phyloP scores from a whole-genome alignment of 1,140 invertebrate genomes.

The Euwallacea fornicatus region DNA sequence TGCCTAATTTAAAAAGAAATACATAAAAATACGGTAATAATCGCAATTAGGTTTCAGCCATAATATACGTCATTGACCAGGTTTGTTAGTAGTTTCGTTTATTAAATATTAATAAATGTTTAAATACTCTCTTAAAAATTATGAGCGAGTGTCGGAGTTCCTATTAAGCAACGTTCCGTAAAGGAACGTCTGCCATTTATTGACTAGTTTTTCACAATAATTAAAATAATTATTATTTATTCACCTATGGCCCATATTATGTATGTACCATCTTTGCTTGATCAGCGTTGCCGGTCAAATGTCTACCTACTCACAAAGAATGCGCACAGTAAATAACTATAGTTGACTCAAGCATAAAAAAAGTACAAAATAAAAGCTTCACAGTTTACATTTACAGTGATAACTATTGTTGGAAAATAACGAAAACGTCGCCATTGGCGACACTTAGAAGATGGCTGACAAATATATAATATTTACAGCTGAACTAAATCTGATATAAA shows the following conservation, averaged over 20 bases:
- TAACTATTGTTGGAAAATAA: no score
- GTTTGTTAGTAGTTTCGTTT: slow-evolving; percentile 1
- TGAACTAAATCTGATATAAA: slow-evolving; percentile 7
- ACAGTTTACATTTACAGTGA: no score
- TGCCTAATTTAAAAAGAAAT: no score
- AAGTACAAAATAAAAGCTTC: background rate
- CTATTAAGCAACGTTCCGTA: slow-evolving; percentile 45
- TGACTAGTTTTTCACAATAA: slow-evolving; percentile 52
- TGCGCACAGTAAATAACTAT: no score
- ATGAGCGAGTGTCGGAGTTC: slow-evolving; percentile 57
- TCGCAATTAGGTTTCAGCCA: no score
- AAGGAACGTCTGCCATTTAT: slow-evolving; percentile 46
- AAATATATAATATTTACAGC: slow-evolving; percentile 54
- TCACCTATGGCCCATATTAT: slow-evolving; percentile 41
- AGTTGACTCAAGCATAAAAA: background rate
- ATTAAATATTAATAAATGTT: slow-evolving; percentile 42
- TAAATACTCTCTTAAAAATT: slow-evolving; percentile 54
- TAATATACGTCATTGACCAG: no score
- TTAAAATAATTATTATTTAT: slow-evolving; percentile 39
- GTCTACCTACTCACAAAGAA: no score
- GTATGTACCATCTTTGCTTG: slow-evolving; percentile 16
- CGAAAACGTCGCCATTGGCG: background rate
- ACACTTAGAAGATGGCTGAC: slow-evolving; percentile 42
- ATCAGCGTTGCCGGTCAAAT: background rate
- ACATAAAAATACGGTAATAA: no score